These are phyloP conservation scores for Monomorium pharaonis DNA, from an alignment of 1,140 invertebrate species.

Conservation along the genomic window DNA sequence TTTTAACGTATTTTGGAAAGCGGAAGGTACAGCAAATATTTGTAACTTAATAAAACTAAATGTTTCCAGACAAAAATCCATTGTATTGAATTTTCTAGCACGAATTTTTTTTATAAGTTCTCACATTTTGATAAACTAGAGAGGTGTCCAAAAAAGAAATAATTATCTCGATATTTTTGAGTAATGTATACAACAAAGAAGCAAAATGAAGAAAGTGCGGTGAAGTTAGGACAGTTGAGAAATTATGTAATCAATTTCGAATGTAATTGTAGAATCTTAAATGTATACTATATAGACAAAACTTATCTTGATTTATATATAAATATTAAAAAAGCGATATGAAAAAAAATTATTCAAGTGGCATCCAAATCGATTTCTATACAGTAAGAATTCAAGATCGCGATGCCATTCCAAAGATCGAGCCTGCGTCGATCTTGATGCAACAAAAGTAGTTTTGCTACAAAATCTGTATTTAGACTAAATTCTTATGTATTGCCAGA, in stretches of 20 bases:
- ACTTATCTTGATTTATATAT: slow-evolving; percentile 40
- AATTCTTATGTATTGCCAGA: not conserved
- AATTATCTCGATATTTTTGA: slow-evolving; percentile 12
- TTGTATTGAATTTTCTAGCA: not conserved
- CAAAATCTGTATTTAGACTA: not conserved
- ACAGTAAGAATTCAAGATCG: not conserved
- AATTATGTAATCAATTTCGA: slow-evolving; percentile 54
- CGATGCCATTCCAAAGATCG: slow-evolving; percentile 7
- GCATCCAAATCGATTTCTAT: slow-evolving; percentile 21
- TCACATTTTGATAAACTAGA: not conserved
- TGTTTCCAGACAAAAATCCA: not conserved
- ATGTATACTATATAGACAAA: slow-evolving; percentile 45
- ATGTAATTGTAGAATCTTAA: slow-evolving; percentile 64
- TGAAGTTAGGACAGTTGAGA: slow-evolving; percentile 61
- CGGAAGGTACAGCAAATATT: not conserved
- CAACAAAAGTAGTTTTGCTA: not conserved
- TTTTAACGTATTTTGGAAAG: not conserved
- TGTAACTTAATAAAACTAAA: not conserved
- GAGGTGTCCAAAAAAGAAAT: not conserved
- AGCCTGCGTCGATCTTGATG: not conserved
- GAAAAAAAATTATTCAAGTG: slow-evolving; percentile 9
- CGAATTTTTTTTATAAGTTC: not conserved
- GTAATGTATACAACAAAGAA: slow-evolving; percentile 57
- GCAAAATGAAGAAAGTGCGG: slow-evolving; percentile 56
- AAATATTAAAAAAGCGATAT: slow-evolving; percentile 23